These are phyloP conservation scores for Fragum sueziense DNA, from an alignment of 2,888 invertebrate genomes.

Conservation along the genomic window DNA sequence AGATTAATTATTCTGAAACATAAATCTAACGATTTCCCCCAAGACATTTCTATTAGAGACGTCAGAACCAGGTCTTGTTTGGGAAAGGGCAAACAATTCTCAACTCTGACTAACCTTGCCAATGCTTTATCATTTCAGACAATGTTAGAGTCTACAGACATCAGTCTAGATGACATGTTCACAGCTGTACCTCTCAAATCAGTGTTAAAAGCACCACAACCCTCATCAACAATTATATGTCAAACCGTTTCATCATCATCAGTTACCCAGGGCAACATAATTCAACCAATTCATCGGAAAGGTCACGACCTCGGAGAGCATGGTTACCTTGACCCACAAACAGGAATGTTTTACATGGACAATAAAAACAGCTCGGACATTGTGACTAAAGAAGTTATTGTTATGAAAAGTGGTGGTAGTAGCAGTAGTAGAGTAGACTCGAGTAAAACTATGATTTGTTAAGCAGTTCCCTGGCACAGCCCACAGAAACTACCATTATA, in stretches of 20 bases:
- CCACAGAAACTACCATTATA: conserved; percentile 3
- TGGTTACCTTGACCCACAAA: conserved; percentile 77
- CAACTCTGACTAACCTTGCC: too few relatives aligned
- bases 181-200: conserved; percentile 15
- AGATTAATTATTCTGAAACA: too few relatives aligned
- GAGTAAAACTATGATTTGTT: conserved; percentile 67
- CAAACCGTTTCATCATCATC: conserved; percentile 1
- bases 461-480: conserved; percentile 74
- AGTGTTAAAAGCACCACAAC: neutral
- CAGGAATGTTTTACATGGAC: conserved; percentile 73
- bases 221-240: conserved; percentile 1
- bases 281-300: neutral
- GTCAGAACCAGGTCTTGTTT: too few relatives aligned
- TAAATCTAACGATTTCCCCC: too few relatives aligned
- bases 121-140: conserved; percentile 27
- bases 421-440: neutral
- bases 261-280: neutral
- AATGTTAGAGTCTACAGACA: conserved; percentile 9
- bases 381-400: conserved; percentile 31
- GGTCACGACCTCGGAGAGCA: neutral
- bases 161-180: neutral
- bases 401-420: conserved; percentile 31
- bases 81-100: too few relatives aligned
- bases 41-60: too few relatives aligned
- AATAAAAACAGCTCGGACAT: conserved; percentile 32